Conservation (phyloP, 1,140 invertebrate genomes). For the Campoletis sonorensis region DNA sequence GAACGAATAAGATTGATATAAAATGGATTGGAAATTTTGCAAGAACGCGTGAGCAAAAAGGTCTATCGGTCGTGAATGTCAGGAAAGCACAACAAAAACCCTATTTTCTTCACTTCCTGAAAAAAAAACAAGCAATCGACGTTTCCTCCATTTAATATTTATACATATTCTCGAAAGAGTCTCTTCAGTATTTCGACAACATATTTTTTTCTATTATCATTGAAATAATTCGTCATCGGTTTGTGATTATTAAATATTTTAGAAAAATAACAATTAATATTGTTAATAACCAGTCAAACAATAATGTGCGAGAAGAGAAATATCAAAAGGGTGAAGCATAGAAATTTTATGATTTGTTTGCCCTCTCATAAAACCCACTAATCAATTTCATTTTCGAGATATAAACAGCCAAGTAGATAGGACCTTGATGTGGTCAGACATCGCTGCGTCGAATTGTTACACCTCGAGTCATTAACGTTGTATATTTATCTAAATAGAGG, state of each 20-base stretch:
- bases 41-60: background rate
- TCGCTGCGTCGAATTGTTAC: background rate
- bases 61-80: background rate
- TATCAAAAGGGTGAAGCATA: too few relatives aligned
- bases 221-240: too few relatives aligned
- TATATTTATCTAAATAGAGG: background rate
- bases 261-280: background rate
- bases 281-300: background rate
- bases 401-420: background rate
- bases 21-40: background rate
- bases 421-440: background rate
- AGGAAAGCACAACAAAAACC: background rate
- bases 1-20: background rate
- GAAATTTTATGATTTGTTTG: constrained; percentile 7
- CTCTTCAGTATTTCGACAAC: too few relatives aligned
- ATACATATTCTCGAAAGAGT: background rate
- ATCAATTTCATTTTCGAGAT: background rate
- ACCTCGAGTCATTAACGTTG: background rate
- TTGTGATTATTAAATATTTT: background rate
- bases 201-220: too few relatives aligned
- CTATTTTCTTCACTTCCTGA: background rate
- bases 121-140: background rate
- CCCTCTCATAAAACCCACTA: background rate
- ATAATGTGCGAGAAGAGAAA: background rate
- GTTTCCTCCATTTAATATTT: background rate